Evolutionary conservation across 2,797 vertebrate genomes (phyloP).

Genomic region (Cossypha caffra): DNA sequence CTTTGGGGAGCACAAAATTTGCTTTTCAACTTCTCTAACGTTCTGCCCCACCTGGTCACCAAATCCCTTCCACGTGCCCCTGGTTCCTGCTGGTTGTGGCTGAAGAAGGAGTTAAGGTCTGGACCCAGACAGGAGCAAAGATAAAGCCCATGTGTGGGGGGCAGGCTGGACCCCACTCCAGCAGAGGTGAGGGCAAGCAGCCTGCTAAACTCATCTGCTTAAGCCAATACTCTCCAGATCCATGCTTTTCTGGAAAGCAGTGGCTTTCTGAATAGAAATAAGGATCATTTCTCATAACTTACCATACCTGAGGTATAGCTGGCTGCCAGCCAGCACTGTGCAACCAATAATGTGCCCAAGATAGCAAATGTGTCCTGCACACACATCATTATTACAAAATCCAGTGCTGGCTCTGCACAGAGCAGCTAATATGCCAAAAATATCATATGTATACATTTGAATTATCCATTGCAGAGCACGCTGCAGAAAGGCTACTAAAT

Average conservation of each 20-base stretch:
- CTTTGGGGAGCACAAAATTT: neutral
- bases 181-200: neutral
- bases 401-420: neutral
- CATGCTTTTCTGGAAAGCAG: neutral
- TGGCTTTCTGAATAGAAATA: neutral
- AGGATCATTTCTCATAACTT: neutral
- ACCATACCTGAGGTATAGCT: neutral
- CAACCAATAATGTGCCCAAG: neutral
- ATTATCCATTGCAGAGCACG: constrained; percentile 16
- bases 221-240: neutral
- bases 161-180: neutral
- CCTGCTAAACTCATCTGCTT: neutral
- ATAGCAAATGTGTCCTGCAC: neutral
- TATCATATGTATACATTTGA: neutral
- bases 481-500: constrained; percentile 46
- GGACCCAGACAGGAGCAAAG: neutral
- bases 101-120: neutral
- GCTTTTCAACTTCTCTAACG: neutral
- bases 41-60: neutral
- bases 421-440: constrained; percentile 10
- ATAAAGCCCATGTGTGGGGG: neutral
- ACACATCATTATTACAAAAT: neutral
- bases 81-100: neutral
- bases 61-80: neutral
- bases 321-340: neutral